These are phyloP conservation scores for Amyelois transitella DNA, from an alignment of 1,140 invertebrate genomes.

Conservation along the genomic window DNA sequence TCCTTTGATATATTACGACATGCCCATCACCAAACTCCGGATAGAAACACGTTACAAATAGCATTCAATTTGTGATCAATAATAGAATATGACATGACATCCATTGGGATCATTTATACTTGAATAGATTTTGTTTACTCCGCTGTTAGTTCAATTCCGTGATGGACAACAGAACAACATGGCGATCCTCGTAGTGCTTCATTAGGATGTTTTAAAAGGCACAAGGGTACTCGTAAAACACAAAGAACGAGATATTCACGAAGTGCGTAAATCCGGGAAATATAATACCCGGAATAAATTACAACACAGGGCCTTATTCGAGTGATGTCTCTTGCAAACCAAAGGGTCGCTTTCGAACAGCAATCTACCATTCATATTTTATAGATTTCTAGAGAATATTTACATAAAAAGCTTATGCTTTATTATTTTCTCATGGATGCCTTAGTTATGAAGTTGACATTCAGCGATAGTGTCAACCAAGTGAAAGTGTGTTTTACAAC, in stretches of 20 bases:
- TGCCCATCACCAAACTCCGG: not conserved
- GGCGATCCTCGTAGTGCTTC: not conserved
- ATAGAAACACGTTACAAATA: not conserved
- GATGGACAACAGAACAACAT: not conserved
- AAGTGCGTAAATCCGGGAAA: slow-evolving; percentile 9
- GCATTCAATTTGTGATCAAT: not conserved
- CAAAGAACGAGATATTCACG: slow-evolving; percentile 4
- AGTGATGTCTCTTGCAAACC: not conserved
- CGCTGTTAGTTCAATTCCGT: not conserved
- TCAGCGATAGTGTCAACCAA: no score
- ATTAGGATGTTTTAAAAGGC: not conserved
- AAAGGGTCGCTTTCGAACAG: not conserved
- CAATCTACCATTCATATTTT: not conserved
- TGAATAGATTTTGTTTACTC: not conserved
- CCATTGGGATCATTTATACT: not conserved
- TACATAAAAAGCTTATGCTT: no score
- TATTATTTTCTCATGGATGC: no score
- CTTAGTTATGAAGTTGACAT: no score
- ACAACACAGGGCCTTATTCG: slow-evolving; percentile 2
- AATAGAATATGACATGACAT: not conserved
- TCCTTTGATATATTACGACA: not conserved
- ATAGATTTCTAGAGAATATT: not conserved
- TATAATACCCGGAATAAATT: slow-evolving; percentile 18
- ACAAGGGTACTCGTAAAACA: slow-evolving; percentile 1
- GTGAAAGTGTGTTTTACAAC: no score